Percentiles rank a stretch among this genome's conserved stretches.
phyloP scores from a whole-genome alignment of 2,888 invertebrate species.

The Diarsia rubi region DNA sequence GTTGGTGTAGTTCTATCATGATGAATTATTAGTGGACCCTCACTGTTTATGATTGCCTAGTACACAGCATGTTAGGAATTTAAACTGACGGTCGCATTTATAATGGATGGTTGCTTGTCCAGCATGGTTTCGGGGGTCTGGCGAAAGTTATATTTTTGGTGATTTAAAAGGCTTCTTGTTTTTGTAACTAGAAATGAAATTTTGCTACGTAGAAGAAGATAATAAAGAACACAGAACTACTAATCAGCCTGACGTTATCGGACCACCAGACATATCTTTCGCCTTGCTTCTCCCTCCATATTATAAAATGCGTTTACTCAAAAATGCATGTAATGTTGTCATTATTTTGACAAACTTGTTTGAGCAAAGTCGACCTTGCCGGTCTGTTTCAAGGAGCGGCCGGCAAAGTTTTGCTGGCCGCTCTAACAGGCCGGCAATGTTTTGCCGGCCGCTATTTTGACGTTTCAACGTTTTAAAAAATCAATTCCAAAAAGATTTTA shows the following conservation, averaged over 20 bases:
- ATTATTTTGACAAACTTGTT: no score
- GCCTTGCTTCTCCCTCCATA: neutral
- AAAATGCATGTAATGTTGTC: no score
- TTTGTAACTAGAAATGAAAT: neutral
- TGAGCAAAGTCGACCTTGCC: no score
- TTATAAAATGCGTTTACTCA: no score
- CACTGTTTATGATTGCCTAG: conserved; percentile 50
- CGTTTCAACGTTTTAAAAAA: no score
- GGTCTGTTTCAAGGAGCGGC: no score
- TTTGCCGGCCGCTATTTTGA: no score
- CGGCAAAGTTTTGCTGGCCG: no score
- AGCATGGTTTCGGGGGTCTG: neutral
- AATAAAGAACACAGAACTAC: neutral
- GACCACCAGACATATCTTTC: neutral
- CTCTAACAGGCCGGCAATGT: no score
- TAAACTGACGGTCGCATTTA: conserved; percentile 21
- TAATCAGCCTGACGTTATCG: neutral
- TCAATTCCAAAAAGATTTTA: no score
- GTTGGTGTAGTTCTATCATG: conserved; percentile 16
- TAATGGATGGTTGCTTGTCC: conserved; percentile 20
- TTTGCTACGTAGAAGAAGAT: neutral
- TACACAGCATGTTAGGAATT: conserved; percentile 34
- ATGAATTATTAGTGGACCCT: conserved; percentile 42
- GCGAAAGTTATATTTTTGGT: neutral
- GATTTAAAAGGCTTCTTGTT: neutral